These are phyloP conservation scores for Jaculus jaculus DNA, from an alignment of 2,113 vertebrate genomes.

Conservation along the genomic window DNA sequence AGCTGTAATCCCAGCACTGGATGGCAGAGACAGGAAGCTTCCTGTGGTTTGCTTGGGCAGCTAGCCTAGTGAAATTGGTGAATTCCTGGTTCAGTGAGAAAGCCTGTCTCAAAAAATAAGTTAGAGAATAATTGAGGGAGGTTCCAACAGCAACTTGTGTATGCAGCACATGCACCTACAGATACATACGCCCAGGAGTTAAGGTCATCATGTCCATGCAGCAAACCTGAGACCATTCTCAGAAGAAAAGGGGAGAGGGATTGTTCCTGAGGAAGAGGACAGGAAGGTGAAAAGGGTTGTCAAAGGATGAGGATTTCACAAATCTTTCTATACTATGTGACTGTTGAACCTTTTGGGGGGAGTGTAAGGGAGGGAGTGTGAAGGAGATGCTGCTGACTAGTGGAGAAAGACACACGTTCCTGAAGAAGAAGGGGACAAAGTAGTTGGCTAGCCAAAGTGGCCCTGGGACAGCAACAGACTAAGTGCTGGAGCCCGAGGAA, in stretches of 20 bases:
- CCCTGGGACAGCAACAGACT: neutral
- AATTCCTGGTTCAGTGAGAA: neutral
- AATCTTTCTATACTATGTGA: neutral
- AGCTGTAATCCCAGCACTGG: neutral
- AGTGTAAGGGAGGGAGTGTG: no score
- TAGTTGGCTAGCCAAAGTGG: neutral
- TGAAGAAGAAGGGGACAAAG: neutral
- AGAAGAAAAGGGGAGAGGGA: neutral
- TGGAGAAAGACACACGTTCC: neutral
- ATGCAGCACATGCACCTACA: neutral
- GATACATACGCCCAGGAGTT: neutral
- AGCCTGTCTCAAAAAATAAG: neutral
- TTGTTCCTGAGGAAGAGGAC: neutral
- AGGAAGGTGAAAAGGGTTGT: neutral
- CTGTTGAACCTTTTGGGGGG: neutral
- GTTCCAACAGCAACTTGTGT: neutral
- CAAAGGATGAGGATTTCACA: neutral
- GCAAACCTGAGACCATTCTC: neutral
- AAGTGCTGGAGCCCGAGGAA: no score
- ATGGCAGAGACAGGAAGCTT: neutral
- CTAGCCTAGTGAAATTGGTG: neutral
- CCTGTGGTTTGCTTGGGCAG: neutral
- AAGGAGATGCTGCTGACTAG: neutral
- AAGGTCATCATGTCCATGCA: neutral
- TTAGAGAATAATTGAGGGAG: neutral